These are phyloP conservation scores for Chiloscyllium plagiosum DNA, from an alignment of 2,113 vertebrate genomes.

Conservation along the genomic window DNA sequence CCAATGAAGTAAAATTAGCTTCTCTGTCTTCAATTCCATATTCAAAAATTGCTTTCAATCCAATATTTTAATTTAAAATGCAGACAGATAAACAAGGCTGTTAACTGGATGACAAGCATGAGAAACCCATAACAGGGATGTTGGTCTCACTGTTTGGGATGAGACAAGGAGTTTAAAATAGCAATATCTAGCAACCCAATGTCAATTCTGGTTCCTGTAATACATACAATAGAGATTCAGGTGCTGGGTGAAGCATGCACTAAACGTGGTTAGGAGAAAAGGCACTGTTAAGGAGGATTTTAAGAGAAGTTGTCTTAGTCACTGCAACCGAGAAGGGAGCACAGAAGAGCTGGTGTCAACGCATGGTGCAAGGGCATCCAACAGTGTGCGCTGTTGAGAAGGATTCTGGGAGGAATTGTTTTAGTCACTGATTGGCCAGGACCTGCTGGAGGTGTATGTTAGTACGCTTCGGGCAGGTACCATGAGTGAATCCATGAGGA, in stretches of 20 bases:
- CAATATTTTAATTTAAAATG: neutral
- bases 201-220: neutral
- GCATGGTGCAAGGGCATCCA: too few species aligned
- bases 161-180: neutral
- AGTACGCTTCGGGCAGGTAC: too few species aligned
- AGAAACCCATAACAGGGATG: neutral
- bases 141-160: neutral
- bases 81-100: neutral
- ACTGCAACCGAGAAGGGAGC: too few species aligned
- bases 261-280: neutral
- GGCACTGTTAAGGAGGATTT: too few species aligned
- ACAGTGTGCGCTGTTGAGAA: too few species aligned
- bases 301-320: too few species aligned
- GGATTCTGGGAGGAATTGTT: too few species aligned
- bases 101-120: neutral
- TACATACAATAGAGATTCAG: neutral
- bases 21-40: neutral
- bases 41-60: neutral
- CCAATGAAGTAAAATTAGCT: slow-evolving; percentile 22
- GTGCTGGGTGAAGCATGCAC: neutral
- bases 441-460: too few species aligned
- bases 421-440: too few species aligned
- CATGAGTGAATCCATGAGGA: too few species aligned
- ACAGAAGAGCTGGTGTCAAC: too few species aligned
- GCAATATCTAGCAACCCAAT: neutral